A percentile compares a stretch with the other conserved stretches of the same genome.
These are phyloP conservation scores for Stenolophus ochropezus DNA, from an alignment of 2,888 invertebrate species.

Conservation along the genomic window DNA sequence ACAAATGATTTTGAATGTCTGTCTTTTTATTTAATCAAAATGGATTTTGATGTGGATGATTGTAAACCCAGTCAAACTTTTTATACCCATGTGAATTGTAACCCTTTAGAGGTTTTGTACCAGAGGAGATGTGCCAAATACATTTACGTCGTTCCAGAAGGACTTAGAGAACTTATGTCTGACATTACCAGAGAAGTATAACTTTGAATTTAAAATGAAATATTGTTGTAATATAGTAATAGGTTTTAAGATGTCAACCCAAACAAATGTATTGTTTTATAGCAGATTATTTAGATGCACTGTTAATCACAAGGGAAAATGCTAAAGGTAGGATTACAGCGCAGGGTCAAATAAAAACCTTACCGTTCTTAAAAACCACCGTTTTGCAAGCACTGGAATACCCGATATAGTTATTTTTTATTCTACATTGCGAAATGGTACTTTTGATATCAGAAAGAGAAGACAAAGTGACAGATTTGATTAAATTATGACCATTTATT, in stretches of 20 bases:
- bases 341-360: background rate
- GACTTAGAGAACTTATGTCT: slow-evolving; percentile 81
- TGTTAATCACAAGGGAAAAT: slow-evolving; percentile 81
- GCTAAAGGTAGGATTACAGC: slow-evolving; percentile 67
- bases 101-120: slow-evolving; percentile 68
- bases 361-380: too few species aligned
- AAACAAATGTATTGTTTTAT: slow-evolving; percentile 79
- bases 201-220: background rate
- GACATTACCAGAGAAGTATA: slow-evolving; percentile 84
- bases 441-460: too few species aligned
- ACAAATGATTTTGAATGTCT: background rate
- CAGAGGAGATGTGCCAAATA: slow-evolving; percentile 73
- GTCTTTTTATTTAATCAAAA: background rate
- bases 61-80: slow-evolving; percentile 6
- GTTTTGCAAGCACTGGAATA: too few species aligned
- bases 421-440: too few species aligned
- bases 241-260: slow-evolving; percentile 83
- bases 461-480: too few species aligned
- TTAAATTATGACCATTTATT: too few species aligned
- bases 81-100: slow-evolving; percentile 1
- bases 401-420: too few species aligned
- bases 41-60: background rate
- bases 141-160: slow-evolving; percentile 78
- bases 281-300: slow-evolving; percentile 80
- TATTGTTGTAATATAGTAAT: background rate